Conservation (phyloP, 2,888 invertebrate species). For the Euzophera pinguis region DNA sequence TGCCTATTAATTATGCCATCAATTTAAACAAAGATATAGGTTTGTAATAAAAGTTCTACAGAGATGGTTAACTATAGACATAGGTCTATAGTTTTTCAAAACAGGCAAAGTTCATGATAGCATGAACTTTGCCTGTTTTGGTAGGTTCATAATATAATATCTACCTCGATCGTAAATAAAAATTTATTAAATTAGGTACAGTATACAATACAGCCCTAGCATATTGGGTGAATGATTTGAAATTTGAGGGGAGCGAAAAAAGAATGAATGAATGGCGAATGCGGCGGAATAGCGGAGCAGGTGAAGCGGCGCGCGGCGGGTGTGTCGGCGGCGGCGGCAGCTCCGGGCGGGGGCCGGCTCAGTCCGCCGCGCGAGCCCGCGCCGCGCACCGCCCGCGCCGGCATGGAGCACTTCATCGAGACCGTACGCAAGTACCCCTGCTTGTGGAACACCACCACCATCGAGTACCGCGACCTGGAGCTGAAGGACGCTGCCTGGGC, state of each 20-base stretch:
- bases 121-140: too few species aligned
- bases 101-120: too few species aligned
- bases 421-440: conserved; percentile 70
- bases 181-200: too few species aligned
- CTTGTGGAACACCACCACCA: conserved; percentile 71
- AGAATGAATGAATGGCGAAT: neutral
- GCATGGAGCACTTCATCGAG: conserved; percentile 70
- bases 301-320: conserved; percentile 18
- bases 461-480: conserved; percentile 75
- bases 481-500: conserved; percentile 73
- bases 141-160: too few species aligned
- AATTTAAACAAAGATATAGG: too few species aligned
- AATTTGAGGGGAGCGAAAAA: neutral
- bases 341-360: conserved; percentile 20
- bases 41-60: too few species aligned
- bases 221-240: too few species aligned
- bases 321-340: conserved; percentile 21
- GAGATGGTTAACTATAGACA: too few species aligned
- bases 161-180: too few species aligned
- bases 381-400: conserved; percentile 27
- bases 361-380: conserved; percentile 26
- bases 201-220: neutral
- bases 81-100: too few species aligned
- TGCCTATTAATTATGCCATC: too few species aligned
- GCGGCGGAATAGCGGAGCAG: neutral